Evolutionary conservation across 1,140 invertebrate species (phyloP), one percentile per base, ranked within the genome.

Genomic region (Drosophila ficusphila): DNA sequence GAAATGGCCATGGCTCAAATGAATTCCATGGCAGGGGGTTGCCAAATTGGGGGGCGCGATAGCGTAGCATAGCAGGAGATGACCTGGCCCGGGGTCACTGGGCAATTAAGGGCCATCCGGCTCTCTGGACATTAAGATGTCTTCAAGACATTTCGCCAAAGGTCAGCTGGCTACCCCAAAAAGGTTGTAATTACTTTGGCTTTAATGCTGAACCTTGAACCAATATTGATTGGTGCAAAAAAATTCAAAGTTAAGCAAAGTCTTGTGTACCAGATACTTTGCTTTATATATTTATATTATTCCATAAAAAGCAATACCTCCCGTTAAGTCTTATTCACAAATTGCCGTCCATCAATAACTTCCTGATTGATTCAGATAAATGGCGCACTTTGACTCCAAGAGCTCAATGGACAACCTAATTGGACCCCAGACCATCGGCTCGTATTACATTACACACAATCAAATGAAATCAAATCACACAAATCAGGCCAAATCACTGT

Each of bases 401-500:
- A 14, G 33, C 53, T 54, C 53, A 65, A 58, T 54, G 25, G n/a
- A 31, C 11, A 49, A 39, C 29, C 42, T 73, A 68, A 73, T 73
- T 73, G 69, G n/a, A 23, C 2, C 11, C 25, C 29, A 33, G 4
- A 33, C 7, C 1, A 1, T 14, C 14, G n/a, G 16, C 16, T 49
- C 12, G 39, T 48, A 69, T 79, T 52, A 48, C 56, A 70, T 76
- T 73, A 68, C 62, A 60, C 44, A 72, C 78, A 81, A 76, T 81
- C 76, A 65, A 75, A 64, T 71, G 56, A 61, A 72, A 76, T 73
- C 68, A 86, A 86, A 85, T 76, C 82, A 81, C 76, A 85, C 81
- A 86, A 85, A 85, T 85, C 81, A 81, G 77, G 51, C 38, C 72
- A 76, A 86, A 85, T 81, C 81, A 53, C 76, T 77, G 72, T 53